Evolutionary conservation across 2,888 invertebrate genomes (phyloP).

Genomic region (Pycnomerus fuliginosus): DNA sequence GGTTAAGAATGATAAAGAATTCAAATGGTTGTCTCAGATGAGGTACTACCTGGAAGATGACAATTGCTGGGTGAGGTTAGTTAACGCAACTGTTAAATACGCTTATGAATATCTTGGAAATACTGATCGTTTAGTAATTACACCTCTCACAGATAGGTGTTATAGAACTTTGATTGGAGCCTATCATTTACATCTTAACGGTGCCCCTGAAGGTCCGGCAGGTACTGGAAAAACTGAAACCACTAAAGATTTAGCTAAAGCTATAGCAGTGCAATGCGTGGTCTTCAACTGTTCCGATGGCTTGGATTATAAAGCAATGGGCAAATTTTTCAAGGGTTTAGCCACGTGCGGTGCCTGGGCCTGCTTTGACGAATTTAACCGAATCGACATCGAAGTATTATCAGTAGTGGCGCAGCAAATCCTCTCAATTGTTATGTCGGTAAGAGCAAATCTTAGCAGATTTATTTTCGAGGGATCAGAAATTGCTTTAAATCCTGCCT

Average conservation of each 20-base stretch:
- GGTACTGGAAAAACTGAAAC: slow-evolving; percentile 95
- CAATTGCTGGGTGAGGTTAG: slow-evolving; percentile 62
- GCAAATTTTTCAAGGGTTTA: slow-evolving; percentile 94
- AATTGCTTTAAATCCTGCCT: slow-evolving; percentile 82
- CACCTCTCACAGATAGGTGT: slow-evolving; percentile 91
- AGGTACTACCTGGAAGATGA: slow-evolving; percentile 74
- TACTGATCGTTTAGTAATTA: slow-evolving; percentile 83
- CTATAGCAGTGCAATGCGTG: slow-evolving; percentile 93
- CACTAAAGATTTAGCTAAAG: slow-evolving; percentile 92
- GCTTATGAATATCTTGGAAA: slow-evolving; percentile 96
- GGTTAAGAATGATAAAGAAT: slow-evolving; percentile 63
- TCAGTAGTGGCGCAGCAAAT: slow-evolving; percentile 95
- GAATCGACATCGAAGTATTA: slow-evolving; percentile 87
- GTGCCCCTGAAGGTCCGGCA: slow-evolving; percentile 93
- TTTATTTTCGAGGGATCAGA: slow-evolving; percentile 92
- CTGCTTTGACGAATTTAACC: slow-evolving; percentile 94
- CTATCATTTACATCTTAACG: slow-evolving; percentile 79
- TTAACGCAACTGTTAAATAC: slow-evolving; percentile 81
- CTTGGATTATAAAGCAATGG: slow-evolving; percentile 89
- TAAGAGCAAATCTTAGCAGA: slow-evolving; percentile 72
- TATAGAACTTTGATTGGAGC: slow-evolving; percentile 93
- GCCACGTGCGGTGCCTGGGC: slow-evolving; percentile 94
- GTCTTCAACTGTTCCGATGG: slow-evolving; percentile 97
- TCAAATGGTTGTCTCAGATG: slow-evolving; percentile 90
- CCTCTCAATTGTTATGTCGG: slow-evolving; percentile 84